Conservation (phyloP, 2,888 invertebrate species). For the Drosophila tripunctata region DNA sequence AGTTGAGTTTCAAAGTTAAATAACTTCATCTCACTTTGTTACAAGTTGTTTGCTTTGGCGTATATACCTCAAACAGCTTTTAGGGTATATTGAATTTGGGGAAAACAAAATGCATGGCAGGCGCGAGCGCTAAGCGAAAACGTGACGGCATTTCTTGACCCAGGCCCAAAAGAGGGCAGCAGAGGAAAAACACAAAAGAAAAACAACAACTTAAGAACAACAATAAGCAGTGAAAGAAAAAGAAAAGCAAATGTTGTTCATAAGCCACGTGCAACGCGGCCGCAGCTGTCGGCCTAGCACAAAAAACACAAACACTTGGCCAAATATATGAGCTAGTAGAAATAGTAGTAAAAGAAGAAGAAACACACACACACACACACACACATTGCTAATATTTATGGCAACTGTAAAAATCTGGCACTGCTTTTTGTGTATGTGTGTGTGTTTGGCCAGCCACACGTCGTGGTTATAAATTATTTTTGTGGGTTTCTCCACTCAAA, state of each 20-base stretch:
- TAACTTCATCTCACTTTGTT: not conserved
- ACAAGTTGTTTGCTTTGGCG: not conserved
- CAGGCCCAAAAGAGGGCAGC: conserved; percentile 39
- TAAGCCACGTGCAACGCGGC: conserved; percentile 73
- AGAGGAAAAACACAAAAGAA: not conserved
- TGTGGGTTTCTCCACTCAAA: conserved; percentile 40
- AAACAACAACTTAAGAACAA: conserved; percentile 17
- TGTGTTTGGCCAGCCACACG: conserved; percentile 68
- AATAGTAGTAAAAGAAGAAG: conserved; percentile 4
- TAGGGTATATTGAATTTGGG: conserved; percentile 18
- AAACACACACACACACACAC: conserved; percentile 12
- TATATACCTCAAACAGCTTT: not conserved
- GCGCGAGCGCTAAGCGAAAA: conserved; percentile 63
- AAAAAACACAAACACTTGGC: conserved; percentile 31
- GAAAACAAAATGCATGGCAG: conserved; percentile 48
- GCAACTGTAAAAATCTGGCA: conserved; percentile 68
- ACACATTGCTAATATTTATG: conserved; percentile 50
- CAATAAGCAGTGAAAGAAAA: conserved; percentile 6
- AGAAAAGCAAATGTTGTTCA: conserved; percentile 65
- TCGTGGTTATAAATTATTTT: conserved; percentile 78
- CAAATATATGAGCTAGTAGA: conserved; percentile 19
- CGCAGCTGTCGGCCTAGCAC: conserved; percentile 72
- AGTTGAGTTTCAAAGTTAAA: too few relatives aligned
- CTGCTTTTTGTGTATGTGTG: conserved; percentile 49
- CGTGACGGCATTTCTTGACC: conserved; percentile 72